These are phyloP conservation scores for Prostheceraeus crozeri DNA, from an alignment of 2,888 invertebrate genomes.

Conservation along the genomic window DNA sequence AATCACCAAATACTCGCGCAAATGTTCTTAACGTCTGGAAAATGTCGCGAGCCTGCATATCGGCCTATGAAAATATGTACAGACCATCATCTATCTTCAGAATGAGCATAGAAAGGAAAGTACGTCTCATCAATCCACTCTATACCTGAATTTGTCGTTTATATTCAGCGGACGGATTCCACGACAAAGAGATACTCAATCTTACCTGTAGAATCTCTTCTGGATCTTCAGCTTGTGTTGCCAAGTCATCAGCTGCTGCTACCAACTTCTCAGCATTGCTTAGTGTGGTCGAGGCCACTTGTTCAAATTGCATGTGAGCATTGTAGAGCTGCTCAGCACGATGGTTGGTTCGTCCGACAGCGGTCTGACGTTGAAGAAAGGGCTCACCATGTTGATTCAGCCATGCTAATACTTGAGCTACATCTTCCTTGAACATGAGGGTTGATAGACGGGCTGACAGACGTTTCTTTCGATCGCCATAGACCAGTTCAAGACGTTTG, in stretches of 20 bases:
- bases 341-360: slow-evolving; percentile 85
- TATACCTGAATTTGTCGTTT: too few relatives aligned
- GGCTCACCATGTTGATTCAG: slow-evolving; percentile 92
- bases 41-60: too few relatives aligned
- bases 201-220: slow-evolving; percentile 37
- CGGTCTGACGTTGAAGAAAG: slow-evolving; percentile 89
- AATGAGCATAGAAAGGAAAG: too few relatives aligned
- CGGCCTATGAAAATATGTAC: too few relatives aligned
- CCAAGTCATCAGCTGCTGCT: slow-evolving; percentile 87
- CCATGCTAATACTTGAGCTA: slow-evolving; percentile 90
- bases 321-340: slow-evolving; percentile 91
- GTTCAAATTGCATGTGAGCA: slow-evolving; percentile 95
- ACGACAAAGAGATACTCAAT: too few relatives aligned
- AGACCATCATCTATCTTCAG: too few relatives aligned
- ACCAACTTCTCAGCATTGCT: slow-evolving; percentile 93
- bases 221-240: slow-evolving; percentile 52
- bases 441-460: slow-evolving; percentile 63
- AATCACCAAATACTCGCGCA: too few relatives aligned
- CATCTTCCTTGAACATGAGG: slow-evolving; percentile 87
- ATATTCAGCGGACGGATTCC: too few relatives aligned
- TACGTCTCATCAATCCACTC: too few relatives aligned
- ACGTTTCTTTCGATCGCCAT: slow-evolving; percentile 33
- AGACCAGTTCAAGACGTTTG: slow-evolving; percentile 34
- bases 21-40: too few relatives aligned
- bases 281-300: slow-evolving; percentile 78